These are phyloP conservation scores for Myrmophylax atrothorax DNA, from an alignment of 2,113 vertebrate species.

Conservation along the genomic window DNA sequence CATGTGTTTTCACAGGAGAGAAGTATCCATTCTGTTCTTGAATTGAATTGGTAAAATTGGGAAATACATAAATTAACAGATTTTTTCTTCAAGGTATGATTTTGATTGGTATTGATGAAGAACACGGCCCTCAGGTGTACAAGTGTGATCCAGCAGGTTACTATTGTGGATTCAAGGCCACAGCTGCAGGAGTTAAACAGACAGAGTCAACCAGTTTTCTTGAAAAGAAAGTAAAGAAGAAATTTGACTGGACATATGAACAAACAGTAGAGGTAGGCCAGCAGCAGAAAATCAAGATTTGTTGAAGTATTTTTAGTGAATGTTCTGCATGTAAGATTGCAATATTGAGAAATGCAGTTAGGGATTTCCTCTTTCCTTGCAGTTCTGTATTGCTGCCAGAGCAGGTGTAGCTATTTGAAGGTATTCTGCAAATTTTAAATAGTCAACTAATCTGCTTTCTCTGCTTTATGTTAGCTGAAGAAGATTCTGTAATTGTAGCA, in stretches of 20 bases:
- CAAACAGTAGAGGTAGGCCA: constrained; percentile 92
- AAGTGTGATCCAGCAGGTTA: constrained; percentile 98
- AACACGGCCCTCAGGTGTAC: constrained; percentile 92
- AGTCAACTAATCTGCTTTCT: not conserved
- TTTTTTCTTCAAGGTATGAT: constrained; percentile 89
- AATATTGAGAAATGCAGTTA: not conserved
- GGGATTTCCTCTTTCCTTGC: not conserved
- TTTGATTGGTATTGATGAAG: constrained; percentile 93
- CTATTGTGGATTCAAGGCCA: constrained; percentile 98
- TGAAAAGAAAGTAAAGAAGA: constrained; percentile 99
- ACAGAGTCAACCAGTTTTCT: constrained; percentile 98
- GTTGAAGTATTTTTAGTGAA: not conserved
- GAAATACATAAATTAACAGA: not conserved
- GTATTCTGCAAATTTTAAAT: not conserved
- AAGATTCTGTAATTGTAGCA: not conserved
- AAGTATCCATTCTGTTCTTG: not conserved
- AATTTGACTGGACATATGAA: constrained; percentile 96
- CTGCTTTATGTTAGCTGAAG: not conserved
- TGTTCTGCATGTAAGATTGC: not conserved
- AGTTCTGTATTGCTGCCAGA: not conserved
- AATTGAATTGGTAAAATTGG: not conserved
- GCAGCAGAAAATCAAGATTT: not conserved
- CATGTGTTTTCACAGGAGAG: not conserved
- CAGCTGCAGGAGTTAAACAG: constrained; percentile 95
- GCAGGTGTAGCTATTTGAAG: not conserved